Percentiles rank a stretch among this genome's conserved stretches.
phyloP scores from a whole-genome alignment of 2,888 invertebrate genomes.

The Ectobius pallidus region DNA sequence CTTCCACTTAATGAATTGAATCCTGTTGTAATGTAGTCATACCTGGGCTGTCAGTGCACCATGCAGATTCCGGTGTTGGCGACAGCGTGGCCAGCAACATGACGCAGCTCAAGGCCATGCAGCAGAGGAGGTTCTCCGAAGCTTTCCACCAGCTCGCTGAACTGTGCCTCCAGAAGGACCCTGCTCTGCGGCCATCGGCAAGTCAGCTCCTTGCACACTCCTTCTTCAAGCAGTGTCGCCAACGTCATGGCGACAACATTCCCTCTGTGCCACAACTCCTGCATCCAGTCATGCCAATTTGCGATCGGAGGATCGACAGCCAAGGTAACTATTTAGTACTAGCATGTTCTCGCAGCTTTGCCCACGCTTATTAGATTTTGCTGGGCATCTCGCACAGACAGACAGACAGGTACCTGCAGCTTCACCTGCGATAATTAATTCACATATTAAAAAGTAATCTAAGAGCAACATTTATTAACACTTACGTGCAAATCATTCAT shows the following conservation, averaged over 20 bases:
- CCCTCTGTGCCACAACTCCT: slow-evolving; percentile 66
- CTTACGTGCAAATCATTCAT: no score
- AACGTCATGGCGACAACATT: slow-evolving; percentile 53
- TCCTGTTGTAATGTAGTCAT: no score
- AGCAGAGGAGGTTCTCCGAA: slow-evolving; percentile 70
- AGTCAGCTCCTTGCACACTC: slow-evolving; percentile 72
- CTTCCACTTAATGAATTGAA: no score
- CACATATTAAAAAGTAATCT: no score
- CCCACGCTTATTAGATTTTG: no score
- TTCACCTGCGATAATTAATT: no score
- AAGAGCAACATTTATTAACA: no score
- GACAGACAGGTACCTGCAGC: no score
- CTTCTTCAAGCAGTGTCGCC: slow-evolving; percentile 77
- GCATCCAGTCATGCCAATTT: slow-evolving; percentile 70
- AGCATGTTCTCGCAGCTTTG: no score
- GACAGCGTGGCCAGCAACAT: slow-evolving; percentile 57
- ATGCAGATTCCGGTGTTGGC: slow-evolving; percentile 59
- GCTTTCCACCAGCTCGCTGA: slow-evolving; percentile 80
- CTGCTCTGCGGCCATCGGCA: slow-evolving; percentile 72
- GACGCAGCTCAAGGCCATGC: slow-evolving; percentile 46
- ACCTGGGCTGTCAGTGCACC: background rate
- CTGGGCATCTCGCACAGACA: no score
- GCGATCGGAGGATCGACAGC: slow-evolving; percentile 60
- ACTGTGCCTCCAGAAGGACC: slow-evolving; percentile 71
- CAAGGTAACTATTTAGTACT: slow-evolving; percentile 56